phyloP scores from a whole-genome alignment of 1,140 invertebrate genomes.

The Drosophila nigrodunni region DNA sequence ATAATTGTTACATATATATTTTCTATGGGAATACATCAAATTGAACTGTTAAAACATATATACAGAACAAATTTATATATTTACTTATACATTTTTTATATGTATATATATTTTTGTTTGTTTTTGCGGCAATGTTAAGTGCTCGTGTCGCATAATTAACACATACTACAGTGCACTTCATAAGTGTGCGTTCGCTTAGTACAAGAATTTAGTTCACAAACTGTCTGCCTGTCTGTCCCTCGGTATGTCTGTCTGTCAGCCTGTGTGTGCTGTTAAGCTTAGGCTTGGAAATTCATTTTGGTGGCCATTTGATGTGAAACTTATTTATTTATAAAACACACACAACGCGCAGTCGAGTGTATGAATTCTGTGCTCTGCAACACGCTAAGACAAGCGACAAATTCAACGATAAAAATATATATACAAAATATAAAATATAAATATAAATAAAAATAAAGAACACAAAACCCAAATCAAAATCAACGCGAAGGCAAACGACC shows the following conservation, averaged over 20 bases:
- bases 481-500: constrained; percentile 2
- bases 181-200: constrained; percentile 14
- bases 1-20: background rate
- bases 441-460: constrained; percentile 54
- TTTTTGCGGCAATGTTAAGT: constrained; percentile 48
- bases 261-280: constrained; percentile 51
- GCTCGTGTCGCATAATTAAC: constrained; percentile 69
- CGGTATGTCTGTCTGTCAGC: constrained; percentile 7
- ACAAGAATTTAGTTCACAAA: background rate
- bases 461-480: constrained; percentile 21
- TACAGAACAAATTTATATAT: no score
- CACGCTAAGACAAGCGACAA: constrained; percentile 48
- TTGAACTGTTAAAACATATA: constrained; percentile 41
- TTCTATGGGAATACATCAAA: constrained; percentile 61
- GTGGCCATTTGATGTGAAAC: constrained; percentile 58
- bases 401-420: constrained; percentile 64
- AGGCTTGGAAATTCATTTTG: constrained; percentile 56
- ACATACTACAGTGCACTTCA: constrained; percentile 53
- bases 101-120: constrained; percentile 1
- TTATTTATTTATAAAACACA: constrained; percentile 79
- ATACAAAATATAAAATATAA: constrained; percentile 46
- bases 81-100: no score
- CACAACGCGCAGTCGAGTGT: constrained; percentile 70
- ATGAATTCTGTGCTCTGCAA: constrained; percentile 55
- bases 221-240: background rate